Conservation (phyloP, 1,140 invertebrate species). For the Anastrepha obliqua region DNA sequence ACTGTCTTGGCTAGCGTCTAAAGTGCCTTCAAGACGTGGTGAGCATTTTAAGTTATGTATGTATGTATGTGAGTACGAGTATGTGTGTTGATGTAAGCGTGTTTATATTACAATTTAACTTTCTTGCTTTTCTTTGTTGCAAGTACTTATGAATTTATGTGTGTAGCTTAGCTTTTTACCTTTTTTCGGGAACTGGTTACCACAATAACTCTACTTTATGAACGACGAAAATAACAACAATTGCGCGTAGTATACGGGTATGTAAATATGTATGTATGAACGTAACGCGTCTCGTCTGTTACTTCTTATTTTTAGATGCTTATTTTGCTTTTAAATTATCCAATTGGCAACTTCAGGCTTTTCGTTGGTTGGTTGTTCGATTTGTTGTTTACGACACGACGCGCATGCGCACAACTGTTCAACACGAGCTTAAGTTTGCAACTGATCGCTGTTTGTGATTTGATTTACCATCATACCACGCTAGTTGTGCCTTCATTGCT, state of each 20-base stretch:
- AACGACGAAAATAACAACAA: not conserved
- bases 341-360: not conserved
- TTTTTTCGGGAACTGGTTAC: slow-evolving; percentile 49
- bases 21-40: not conserved
- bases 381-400: slow-evolving; percentile 58
- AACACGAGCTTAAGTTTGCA: slow-evolving; percentile 73
- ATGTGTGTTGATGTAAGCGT: not conserved
- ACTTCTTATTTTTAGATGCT: slow-evolving; percentile 34
- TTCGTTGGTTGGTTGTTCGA: slow-evolving; percentile 24
- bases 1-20: not conserved
- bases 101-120: not conserved
- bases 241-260: not conserved
- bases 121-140: slow-evolving; percentile 32
- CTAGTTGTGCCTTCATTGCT: slow-evolving; percentile 16
- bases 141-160: not conserved
- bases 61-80: not conserved
- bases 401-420: slow-evolving; percentile 73
- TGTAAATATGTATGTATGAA: not conserved
- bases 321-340: slow-evolving; percentile 44
- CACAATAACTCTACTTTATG: slow-evolving; percentile 4
- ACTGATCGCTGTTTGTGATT: slow-evolving; percentile 70
- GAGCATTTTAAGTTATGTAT: not conserved
- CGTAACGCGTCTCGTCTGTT: slow-evolving; percentile 21
- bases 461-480: slow-evolving; percentile 69
- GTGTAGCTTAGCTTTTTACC: slow-evolving; percentile 10